Percentiles rank a stretch among this genome's conserved stretches.
phyloP scores from a whole-genome alignment of 2,797 vertebrate genomes.

The Etheostoma perlongum region DNA sequence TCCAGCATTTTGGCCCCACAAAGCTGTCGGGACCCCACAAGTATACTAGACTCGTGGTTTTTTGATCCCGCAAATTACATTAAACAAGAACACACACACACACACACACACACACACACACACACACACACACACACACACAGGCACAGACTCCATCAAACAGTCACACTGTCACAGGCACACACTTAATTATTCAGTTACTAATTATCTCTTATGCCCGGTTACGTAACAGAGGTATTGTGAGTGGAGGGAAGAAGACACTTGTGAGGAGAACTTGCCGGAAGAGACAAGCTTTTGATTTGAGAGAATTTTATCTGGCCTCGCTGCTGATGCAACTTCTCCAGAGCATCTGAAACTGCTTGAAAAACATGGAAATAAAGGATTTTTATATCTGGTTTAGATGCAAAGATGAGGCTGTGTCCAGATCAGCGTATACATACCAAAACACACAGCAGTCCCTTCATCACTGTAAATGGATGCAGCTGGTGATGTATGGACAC shows the following conservation, averaged over 20 bases:
- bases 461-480: not conserved
- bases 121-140: slow-evolving; percentile 12
- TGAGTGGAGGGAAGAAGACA: slow-evolving; percentile 53
- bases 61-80: too few relatives aligned
- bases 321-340: slow-evolving; percentile 74
- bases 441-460: not conserved
- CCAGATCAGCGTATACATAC: not conserved
- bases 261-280: slow-evolving; percentile 56
- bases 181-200: slow-evolving; percentile 77
- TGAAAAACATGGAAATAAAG: slow-evolving; percentile 43
- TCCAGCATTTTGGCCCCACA: too few relatives aligned
- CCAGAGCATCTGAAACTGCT: slow-evolving; percentile 71
- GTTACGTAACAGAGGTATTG: slow-evolving; percentile 75
- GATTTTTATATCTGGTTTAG: slow-evolving; percentile 42
- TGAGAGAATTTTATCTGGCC: slow-evolving; percentile 68
- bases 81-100: not conserved
- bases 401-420: slow-evolving; percentile 21
- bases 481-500: not conserved
- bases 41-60: too few relatives aligned
- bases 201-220: slow-evolving; percentile 73
- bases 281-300: slow-evolving; percentile 57
- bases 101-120: slow-evolving; percentile 31
- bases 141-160: slow-evolving; percentile 59
- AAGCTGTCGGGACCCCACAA: too few relatives aligned
- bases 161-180: slow-evolving; percentile 62